Evolutionary conservation across 2,888 invertebrate species (phyloP).

Genomic region (Arrhopalites spinosus): DNA sequence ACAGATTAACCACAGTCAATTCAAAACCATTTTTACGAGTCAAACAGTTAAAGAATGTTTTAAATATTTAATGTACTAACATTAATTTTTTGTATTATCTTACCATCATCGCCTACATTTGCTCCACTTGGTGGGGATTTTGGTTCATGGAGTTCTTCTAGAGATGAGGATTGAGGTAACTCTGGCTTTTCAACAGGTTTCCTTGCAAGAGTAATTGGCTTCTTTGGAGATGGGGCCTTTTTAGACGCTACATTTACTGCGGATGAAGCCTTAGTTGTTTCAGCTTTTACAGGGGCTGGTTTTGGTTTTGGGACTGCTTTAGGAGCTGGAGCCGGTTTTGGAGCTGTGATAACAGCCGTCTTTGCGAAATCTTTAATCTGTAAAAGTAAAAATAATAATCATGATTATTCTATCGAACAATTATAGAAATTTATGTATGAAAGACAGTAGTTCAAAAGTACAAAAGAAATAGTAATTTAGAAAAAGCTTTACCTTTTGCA

Average conservation of each 20-base stretch:
- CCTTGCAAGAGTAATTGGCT: slow-evolving; percentile 41
- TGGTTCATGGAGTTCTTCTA: slow-evolving; percentile 28
- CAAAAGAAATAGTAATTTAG: too few species aligned
- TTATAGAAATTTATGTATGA: too few species aligned
- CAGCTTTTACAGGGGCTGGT: slow-evolving; percentile 60
- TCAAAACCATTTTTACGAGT: too few species aligned
- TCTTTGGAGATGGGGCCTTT: slow-evolving; percentile 46
- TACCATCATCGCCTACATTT: slow-evolving; percentile 20
- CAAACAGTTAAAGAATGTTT: too few species aligned
- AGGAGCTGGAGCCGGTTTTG: slow-evolving; percentile 65
- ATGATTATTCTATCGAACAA: too few species aligned
- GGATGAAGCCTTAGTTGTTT: slow-evolving; percentile 61
- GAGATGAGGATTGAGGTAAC: slow-evolving; percentile 16
- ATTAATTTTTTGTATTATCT: neutral
- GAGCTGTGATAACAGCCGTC: slow-evolving; percentile 80
- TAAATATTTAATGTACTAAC: neutral
- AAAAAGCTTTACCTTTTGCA: slow-evolving; percentile 74
- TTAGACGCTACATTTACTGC: slow-evolving; percentile 45
- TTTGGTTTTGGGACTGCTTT: slow-evolving; percentile 62
- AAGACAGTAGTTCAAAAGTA: too few species aligned
- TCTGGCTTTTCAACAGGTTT: slow-evolving; percentile 53
- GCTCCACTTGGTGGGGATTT: slow-evolving; percentile 5
- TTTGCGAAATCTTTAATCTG: slow-evolving; percentile 88
- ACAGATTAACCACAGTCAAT: too few species aligned
- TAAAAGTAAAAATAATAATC: neutral